A percentile compares a stretch with the other conserved stretches of the same genome.
Conservation (phyloP, 2,888 invertebrate species). For the Melanotus villosus region DNA sequence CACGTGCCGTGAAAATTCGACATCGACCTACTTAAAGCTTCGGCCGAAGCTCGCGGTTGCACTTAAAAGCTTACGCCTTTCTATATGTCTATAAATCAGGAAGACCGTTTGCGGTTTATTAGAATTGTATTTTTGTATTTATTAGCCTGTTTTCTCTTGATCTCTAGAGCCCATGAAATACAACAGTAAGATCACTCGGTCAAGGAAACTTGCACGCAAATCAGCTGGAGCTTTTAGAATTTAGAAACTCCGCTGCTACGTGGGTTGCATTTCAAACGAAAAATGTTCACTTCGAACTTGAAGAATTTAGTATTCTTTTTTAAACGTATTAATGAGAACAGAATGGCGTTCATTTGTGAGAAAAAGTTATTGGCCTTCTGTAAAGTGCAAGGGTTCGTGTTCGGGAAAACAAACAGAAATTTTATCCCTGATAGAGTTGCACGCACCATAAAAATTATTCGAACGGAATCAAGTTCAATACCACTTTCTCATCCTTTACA, state of each 20-base stretch:
- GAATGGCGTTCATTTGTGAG: not conserved
- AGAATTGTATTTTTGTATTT: conserved; percentile 26
- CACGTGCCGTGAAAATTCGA: conserved; percentile 35
- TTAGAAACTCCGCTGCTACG: not conserved
- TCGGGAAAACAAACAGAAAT: not conserved
- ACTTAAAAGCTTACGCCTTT: conserved; percentile 19
- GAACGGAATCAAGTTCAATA: conserved; percentile 14
- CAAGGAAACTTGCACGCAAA: conserved; percentile 12
- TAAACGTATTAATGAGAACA: not conserved
- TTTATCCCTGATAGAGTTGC: not conserved
- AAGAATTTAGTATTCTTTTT: not conserved
- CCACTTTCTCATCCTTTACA: not conserved
- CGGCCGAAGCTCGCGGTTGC: conserved; percentile 7
- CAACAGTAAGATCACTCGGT: conserved; percentile 3
- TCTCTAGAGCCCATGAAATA: conserved; percentile 11
- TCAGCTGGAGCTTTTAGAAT: conserved; percentile 21
- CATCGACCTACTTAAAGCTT: conserved; percentile 33
- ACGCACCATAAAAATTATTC: not conserved
- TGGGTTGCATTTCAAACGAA: not conserved
- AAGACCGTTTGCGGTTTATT: conserved; percentile 22
- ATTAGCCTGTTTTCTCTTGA: conserved; percentile 20
- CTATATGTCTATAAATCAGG: conserved; percentile 9
- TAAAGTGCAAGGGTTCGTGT: not conserved
- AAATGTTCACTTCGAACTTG: not conserved
- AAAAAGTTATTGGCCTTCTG: not conserved